A percentile compares a stretch with the other conserved stretches of the same genome.
Conservation (phyloP, 2,113 vertebrate species). For the Lycaon pictus region DNA sequence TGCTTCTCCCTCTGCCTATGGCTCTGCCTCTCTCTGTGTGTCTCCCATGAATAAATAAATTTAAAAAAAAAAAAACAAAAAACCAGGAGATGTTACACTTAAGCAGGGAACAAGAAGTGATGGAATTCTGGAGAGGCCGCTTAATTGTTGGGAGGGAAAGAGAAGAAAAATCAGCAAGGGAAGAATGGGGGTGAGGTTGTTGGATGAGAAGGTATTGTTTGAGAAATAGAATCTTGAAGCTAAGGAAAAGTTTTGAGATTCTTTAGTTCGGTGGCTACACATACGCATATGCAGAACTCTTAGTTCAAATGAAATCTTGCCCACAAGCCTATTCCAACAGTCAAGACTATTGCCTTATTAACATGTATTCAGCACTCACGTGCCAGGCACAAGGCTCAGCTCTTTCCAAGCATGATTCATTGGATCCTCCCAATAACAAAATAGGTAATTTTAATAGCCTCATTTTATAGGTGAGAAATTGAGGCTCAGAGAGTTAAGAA, state of each 20-base stretch:
- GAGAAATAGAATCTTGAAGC: background rate
- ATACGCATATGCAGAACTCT: background rate
- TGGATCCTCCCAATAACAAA: background rate
- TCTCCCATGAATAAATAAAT: too few species aligned
- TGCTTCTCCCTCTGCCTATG: too few species aligned
- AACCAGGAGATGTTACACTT: background rate
- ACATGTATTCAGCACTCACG: background rate
- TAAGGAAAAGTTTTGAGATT: background rate
- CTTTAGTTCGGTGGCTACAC: background rate
- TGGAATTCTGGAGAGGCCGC: background rate
- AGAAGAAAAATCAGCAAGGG: background rate
- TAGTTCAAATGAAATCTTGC: background rate
- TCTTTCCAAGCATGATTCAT: conserved; percentile 16
- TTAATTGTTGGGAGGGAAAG: background rate
- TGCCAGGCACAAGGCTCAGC: background rate
- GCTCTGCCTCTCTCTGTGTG: too few species aligned
- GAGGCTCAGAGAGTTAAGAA: background rate
- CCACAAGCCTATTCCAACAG: background rate
- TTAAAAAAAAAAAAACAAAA: too few species aligned
- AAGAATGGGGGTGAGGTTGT: background rate
- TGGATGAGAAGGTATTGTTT: background rate
- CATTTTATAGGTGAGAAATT: background rate
- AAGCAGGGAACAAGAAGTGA: background rate
- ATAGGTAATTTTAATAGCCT: background rate
- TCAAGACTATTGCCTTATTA: background rate